phyloP scores from a whole-genome alignment of 2,797 vertebrate species.

The Vespertilio murinus region DNA sequence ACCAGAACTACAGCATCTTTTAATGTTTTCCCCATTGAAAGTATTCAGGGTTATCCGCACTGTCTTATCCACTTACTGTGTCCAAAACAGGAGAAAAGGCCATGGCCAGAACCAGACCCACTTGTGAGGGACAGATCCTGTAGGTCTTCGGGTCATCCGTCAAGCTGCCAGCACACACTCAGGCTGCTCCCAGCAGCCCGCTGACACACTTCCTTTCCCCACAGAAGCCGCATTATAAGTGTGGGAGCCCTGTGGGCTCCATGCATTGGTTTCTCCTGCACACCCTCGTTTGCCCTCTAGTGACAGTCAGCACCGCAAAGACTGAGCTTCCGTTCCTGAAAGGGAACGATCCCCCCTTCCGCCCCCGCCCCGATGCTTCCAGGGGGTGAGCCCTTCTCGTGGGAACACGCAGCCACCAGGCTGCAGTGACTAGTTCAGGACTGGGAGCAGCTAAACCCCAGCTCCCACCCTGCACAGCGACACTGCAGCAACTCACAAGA shows the following conservation, averaged over 20 bases:
- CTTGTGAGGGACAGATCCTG: no score
- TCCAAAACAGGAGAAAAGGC: neutral
- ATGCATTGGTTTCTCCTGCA: neutral
- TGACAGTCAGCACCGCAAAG: neutral
- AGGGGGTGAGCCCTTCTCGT: neutral
- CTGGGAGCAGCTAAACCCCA: neutral
- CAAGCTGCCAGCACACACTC: neutral
- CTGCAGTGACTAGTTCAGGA: neutral
- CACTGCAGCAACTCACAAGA: no score
- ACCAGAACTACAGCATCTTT: no score
- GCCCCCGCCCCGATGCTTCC: neutral
- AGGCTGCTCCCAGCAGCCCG: neutral
- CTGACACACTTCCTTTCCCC: neutral
- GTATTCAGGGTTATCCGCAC: neutral
- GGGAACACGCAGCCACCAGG: neutral
- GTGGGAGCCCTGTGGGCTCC: accelerated
- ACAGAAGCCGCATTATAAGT: neutral
- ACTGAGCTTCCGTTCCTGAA: neutral
- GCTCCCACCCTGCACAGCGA: accelerated
- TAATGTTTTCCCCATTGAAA: no score
- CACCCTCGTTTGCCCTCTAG: neutral
- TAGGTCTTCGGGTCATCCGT: neutral
- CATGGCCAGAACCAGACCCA: neutral
- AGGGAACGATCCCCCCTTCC: accelerated
- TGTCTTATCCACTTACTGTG: neutral